Conservation (phyloP, 2,113 vertebrate genomes). For the Pipa parva region DNA sequence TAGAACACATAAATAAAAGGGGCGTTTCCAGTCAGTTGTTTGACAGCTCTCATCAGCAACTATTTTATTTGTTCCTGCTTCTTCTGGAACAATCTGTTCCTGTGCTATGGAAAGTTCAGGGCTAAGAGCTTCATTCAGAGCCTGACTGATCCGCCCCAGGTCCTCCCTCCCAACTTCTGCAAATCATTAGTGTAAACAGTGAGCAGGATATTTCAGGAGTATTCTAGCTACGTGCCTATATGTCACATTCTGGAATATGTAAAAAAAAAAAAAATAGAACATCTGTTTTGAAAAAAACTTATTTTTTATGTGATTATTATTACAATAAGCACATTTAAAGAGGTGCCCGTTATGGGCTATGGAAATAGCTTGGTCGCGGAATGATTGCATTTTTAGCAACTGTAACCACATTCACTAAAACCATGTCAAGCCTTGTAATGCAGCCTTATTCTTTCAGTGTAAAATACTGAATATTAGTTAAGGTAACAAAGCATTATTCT, state of each 20-base stretch:
- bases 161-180: background rate
- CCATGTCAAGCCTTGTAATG: too few species aligned
- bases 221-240: background rate
- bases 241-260: background rate
- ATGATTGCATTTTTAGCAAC: too few species aligned
- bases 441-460: too few species aligned
- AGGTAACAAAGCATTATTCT: too few species aligned
- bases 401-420: too few species aligned
- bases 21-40: background rate
- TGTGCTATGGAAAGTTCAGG: background rate
- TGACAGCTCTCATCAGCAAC: slow-evolving; percentile 8
- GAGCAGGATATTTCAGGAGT: slow-evolving; percentile 1
- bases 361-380: too few species aligned
- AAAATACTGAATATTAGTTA: too few species aligned
- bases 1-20: background rate
- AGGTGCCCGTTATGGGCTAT: too few species aligned
- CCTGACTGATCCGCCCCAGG: background rate
- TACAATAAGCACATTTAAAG: too few species aligned
- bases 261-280: too few species aligned
- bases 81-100: slow-evolving; percentile 30
- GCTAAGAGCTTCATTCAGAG: slow-evolving; percentile 20
- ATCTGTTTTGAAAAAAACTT: too few species aligned
- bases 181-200: background rate
- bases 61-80: slow-evolving; percentile 9
- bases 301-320: too few species aligned